Base-by-base conservation (phyloP, 1,140 invertebrate species). In the Drosophila miranda region DNA sequence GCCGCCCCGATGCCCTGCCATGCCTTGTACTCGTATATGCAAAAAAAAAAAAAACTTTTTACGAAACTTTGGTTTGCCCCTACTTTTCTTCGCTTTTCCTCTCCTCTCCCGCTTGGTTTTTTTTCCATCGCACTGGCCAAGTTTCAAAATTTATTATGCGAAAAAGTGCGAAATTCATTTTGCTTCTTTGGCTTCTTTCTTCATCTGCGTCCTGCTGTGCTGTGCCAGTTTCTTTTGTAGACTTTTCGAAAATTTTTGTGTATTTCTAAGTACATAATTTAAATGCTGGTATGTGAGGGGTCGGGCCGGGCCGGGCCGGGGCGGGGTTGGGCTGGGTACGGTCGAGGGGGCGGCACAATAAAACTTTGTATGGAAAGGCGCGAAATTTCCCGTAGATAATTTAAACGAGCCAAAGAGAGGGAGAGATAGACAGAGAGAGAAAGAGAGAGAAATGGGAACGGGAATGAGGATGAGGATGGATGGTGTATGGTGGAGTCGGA, bases 111-210 rank as follows among this genome's bases (percentile, higher is more conserved):
- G 50, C 48, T 55, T 57, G 45, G 64, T 49, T 64, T 68, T 63
- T 51, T 82, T 75, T 70, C 88, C 73, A 56, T 78, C 59, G 50
- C 55, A 48, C 55, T 84, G 83, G 75, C 72, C 78, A 90, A 90
- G 84, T 90, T 90, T 72, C 76, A 34, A 26, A 90, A 90, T 90
- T 90, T 90, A 90, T 90, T 89, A 90, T 89, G 89, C 89, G 89
- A 90, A 90, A 90, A 90, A 90, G 89, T 90, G 89, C 89, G 89
- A 90, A 90, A 90, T 90, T 90, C 89, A 90, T 90, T 90, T 90
- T 83, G 76, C 73, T 38, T 38, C 34, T 38, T 38, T 81, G 79
- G 67, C 75, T 71, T 45, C 59, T 62, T 73, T 54, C 56, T 54
- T 34, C 53, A 46, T 45, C 61, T 52, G 52, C 62, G 68, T 78